phyloP scores from a whole-genome alignment of 37 sponge, comb jelly and placozoan genomes.

The Geodia barretti region DNA sequence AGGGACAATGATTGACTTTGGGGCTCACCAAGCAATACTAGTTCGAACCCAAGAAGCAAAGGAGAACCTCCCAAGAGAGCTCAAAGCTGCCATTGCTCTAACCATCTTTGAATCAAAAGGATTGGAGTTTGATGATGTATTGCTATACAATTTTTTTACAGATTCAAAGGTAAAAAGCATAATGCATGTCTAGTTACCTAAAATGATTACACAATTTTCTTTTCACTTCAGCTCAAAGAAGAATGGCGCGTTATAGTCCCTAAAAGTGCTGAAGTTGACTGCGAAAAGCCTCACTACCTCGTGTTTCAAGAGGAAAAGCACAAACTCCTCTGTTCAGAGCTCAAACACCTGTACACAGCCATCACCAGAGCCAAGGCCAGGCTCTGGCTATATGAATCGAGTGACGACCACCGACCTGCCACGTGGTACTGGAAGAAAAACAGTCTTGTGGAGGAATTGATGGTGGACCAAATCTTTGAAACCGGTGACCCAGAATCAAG shows the following conservation, averaged over 20 bases:
- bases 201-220: neutral
- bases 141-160: constrained; percentile 84
- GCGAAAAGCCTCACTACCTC: constrained; percentile 32
- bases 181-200: too few species aligned
- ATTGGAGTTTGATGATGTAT: constrained; percentile 87
- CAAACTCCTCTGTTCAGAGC: constrained; percentile 67
- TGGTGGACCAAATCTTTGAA: constrained; percentile 19
- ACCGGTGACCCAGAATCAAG: constrained; percentile 30
- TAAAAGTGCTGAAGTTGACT: neutral
- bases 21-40: constrained; percentile 83
- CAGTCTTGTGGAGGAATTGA: constrained; percentile 33
- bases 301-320: constrained; percentile 58
- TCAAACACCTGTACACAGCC: constrained; percentile 86
- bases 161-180: constrained; percentile 73
- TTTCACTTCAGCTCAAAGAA: constrained; percentile 29
- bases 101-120: constrained; percentile 89
- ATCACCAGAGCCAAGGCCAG: constrained; percentile 75
- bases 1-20: constrained; percentile 76
- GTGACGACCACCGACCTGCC: constrained; percentile 43
- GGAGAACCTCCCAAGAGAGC: constrained; percentile 46
- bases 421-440: constrained; percentile 49
- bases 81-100: constrained; percentile 64
- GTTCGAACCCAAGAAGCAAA: constrained; percentile 74
- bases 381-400: constrained; percentile 79
- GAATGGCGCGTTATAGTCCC: constrained; percentile 72